Base-by-base conservation (phyloP, 2,888 invertebrate species). In the Schrankia costaestrigalis region DNA sequence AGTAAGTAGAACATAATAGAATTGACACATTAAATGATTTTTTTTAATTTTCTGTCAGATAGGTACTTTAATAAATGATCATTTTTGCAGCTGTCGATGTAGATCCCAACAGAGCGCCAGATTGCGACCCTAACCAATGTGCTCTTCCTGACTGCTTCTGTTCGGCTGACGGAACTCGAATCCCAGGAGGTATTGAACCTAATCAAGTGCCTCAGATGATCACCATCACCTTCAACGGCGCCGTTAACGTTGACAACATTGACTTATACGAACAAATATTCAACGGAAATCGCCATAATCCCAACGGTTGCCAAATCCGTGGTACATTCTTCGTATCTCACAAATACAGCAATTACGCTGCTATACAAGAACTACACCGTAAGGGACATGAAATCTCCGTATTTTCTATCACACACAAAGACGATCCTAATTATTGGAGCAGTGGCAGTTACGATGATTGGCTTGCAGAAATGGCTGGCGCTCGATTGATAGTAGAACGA, bases 401-500 rank as follows among this genome's bases (percentile, higher is more conserved):
- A 11, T 97, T 97, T 87, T 97, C 97, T 1, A 83, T 97, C 33
- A 97, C 97, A 7, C 97, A 97, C 88, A 96, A 96, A 70, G 96
- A 96, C 65, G 95, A 96, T 59, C 96, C 97, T 12, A 92, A 94
- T 61, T 97, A 97, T 82, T 97, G 97, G 97, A 90, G 91, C 5
- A 91, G 93, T 46, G 97, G 97, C 26, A 91, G 91, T 35, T 96
- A 97, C 77, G 97, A 95, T 64, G 96, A 94, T 78, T 97, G 97
- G 97, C 84, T 96, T 24, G 97, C 97, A 48, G 97, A 97, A 81
- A 97, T 97, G 96, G 97, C 96, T 26, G 97, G 97, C 10, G 94
- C 91, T 13, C 91, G 97, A 59, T 87, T 97, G 44, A 96, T 97
- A 64, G 89, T 94, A 50, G 96, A 96, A 81, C 91, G 95, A 55